Conservation (phyloP, 2,888 invertebrate genomes). For the Melanchra persicariae region DNA sequence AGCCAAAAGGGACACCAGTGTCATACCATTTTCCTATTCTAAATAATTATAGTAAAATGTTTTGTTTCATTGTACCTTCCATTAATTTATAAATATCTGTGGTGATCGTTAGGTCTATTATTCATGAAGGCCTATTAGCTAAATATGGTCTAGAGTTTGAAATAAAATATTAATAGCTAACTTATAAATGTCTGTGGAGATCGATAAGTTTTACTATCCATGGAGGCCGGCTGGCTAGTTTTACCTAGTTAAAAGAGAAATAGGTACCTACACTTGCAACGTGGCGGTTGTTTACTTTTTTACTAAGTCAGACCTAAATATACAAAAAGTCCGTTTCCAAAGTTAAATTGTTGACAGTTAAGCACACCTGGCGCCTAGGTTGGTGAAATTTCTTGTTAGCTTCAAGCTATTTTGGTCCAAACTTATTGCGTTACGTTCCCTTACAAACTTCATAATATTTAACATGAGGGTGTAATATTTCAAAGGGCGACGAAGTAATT, state of each 20-base stretch:
- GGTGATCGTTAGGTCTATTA: too few species aligned
- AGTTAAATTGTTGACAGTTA: constrained; percentile 40
- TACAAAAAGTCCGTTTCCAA: constrained; percentile 20
- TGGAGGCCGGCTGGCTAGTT: not conserved
- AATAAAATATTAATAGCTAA: too few species aligned
- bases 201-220: not conserved
- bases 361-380: constrained; percentile 39
- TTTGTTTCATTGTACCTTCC: too few species aligned
- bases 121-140: too few species aligned
- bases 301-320: not conserved
- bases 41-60: too few species aligned
- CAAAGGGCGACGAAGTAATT: constrained; percentile 16
- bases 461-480: constrained; percentile 24
- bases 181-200: not conserved
- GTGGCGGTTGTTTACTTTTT: not conserved
- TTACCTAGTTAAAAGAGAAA: not conserved
- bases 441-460: constrained; percentile 24
- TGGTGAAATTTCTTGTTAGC: constrained; percentile 31
- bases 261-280: too few species aligned
- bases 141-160: too few species aligned
- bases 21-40: too few species aligned
- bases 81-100: not conserved
- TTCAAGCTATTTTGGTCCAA: constrained; percentile 28
- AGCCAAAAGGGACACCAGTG: too few species aligned
- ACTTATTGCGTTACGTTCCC: constrained; percentile 23